Percentiles rank a stretch among this genome's conserved stretches.
phyloP scores from a whole-genome alignment of 2,113 vertebrate genomes.

The Tachycineta bicolor region DNA sequence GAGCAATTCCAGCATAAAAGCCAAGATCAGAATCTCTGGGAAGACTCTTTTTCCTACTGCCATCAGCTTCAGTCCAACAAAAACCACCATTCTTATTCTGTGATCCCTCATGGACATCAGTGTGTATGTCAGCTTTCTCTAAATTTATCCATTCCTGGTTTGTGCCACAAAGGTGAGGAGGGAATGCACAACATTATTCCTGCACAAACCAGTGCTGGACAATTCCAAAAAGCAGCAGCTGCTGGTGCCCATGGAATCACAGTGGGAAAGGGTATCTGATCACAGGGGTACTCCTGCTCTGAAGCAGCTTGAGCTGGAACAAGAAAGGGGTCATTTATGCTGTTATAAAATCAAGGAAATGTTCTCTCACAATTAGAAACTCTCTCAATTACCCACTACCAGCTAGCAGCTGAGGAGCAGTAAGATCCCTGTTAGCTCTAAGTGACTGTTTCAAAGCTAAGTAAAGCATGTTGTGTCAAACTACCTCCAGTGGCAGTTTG shows the following conservation, averaged over 20 bases:
- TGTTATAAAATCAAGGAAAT: background rate
- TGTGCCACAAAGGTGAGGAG: background rate
- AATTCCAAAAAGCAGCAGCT: background rate
- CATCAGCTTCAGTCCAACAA: background rate
- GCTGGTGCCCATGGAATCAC: background rate
- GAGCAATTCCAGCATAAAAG: background rate
- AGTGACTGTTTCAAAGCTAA: background rate
- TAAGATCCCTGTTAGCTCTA: background rate
- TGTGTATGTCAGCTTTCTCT: background rate
- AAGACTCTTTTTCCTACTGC: background rate
- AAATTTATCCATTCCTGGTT: background rate
- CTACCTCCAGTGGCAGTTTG: background rate
- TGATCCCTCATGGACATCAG: background rate
- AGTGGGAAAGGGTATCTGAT: background rate
- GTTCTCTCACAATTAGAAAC: background rate
- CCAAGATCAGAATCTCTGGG: background rate
- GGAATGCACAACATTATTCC: background rate
- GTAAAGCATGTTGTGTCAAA: background rate
- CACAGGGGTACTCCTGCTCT: background rate
- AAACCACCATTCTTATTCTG: background rate
- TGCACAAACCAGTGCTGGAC: background rate
- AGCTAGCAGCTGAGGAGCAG: background rate
- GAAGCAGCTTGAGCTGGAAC: background rate
- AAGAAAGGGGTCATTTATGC: background rate
- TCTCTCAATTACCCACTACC: background rate